phyloP scores from a whole-genome alignment of 2,797 vertebrate species.

The Botia almorhae region DNA sequence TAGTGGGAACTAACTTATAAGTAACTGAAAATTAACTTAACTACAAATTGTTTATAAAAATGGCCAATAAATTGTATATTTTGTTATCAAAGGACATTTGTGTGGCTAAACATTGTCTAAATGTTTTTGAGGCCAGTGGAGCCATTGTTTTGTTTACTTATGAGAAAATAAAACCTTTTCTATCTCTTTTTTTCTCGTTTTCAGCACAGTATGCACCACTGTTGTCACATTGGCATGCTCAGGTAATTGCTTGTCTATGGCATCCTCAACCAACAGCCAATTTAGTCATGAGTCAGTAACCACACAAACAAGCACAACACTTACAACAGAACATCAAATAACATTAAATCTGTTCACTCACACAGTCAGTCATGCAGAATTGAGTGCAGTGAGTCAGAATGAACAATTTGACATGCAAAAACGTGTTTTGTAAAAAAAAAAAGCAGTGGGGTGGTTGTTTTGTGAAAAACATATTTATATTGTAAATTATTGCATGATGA shows the following conservation, averaged over 20 bases:
- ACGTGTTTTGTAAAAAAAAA: slow-evolving; percentile 1
- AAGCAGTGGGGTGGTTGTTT: no score
- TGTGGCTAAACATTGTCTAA: no score
- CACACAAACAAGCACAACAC: neutral
- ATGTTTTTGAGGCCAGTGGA: no score
- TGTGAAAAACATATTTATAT: neutral
- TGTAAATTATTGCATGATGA: neutral
- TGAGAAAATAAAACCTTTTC: neutral
- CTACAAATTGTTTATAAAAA: no score
- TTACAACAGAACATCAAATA: neutral
- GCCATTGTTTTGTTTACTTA: neutral
- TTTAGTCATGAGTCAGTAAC: neutral
- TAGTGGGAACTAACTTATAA: no score
- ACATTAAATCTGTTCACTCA: neutral
- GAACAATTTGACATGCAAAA: neutral
- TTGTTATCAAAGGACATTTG: no score
- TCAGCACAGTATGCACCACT: slow-evolving; percentile 11
- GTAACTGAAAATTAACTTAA: no score
- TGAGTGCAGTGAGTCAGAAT: neutral
- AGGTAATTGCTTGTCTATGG: slow-evolving; percentile 23
- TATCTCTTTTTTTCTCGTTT: neutral
- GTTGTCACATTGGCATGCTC: slow-evolving; percentile 28
- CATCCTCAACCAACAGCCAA: neutral
- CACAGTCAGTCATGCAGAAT: neutral
- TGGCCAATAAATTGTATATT: no score